phyloP scores from a whole-genome alignment of 2,797 vertebrate species.

The Eulemur coronatus region DNA sequence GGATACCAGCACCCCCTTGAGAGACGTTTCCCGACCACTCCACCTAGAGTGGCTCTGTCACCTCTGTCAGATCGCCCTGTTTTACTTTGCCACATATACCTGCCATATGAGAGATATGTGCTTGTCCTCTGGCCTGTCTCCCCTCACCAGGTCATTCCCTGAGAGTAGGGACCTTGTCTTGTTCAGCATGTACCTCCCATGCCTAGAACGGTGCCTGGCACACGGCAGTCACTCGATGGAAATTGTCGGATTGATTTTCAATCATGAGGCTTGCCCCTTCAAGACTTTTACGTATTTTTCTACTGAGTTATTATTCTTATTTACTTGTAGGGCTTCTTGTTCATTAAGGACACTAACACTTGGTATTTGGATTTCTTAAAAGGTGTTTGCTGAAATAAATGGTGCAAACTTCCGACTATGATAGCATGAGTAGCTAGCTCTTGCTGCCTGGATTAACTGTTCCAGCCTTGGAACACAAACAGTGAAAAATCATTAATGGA shows the following conservation, averaged over 20 bases:
- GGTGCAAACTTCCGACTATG: background rate
- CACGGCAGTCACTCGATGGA: background rate
- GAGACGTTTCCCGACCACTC: background rate
- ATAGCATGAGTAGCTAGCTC: rapidly evolving
- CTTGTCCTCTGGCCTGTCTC: background rate
- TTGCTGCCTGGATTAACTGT: background rate
- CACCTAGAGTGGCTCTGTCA: rapidly evolving
- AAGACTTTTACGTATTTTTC: background rate
- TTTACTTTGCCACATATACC: background rate
- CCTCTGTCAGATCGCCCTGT: background rate
- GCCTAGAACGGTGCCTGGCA: background rate
- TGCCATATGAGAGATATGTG: rapidly evolving
- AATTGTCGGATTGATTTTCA: background rate
- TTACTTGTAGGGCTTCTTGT: background rate
- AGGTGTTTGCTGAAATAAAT: background rate
- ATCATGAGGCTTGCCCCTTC: background rate
- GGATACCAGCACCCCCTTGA: background rate
- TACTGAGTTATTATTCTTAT: background rate
- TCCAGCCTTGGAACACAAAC: background rate
- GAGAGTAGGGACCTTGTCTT: background rate
- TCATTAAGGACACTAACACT: background rate
- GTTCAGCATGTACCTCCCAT: background rate
- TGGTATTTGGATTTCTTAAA: background rate
- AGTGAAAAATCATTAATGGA: background rate
- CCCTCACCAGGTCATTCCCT: background rate